A percentile compares a stretch with the other conserved stretches of the same genome.
Conservation (phyloP, 1,140 invertebrate species). For the Cherax destructor region DNA sequence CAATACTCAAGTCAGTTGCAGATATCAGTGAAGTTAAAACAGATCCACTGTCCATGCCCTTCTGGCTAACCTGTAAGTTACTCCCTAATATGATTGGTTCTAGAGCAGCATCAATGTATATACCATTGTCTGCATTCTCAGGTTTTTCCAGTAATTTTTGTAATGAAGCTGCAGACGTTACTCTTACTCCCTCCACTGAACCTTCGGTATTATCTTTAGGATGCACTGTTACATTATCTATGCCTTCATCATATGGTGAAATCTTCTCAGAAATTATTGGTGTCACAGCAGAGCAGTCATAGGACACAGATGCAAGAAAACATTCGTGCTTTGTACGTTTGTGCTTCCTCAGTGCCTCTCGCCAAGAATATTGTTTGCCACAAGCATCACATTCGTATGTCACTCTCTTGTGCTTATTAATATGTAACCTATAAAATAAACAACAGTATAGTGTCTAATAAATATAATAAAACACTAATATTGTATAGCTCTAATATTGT, state of each 20-base stretch:
- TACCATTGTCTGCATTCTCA: neutral
- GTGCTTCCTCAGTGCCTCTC: slow-evolving; percentile 4
- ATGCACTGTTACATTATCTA: neutral
- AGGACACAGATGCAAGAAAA: neutral
- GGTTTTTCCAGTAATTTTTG: neutral
- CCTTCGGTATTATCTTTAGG: neutral
- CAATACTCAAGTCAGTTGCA: neutral
- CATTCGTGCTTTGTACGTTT: slow-evolving; percentile 1
- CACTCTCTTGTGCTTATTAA: neutral
- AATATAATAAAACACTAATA: too few species aligned
- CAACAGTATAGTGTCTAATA: too few species aligned
- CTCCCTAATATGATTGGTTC: neutral
- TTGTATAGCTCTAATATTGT: too few species aligned
- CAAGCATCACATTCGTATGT: neutral
- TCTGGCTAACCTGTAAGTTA: neutral
- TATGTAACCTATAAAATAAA: neutral
- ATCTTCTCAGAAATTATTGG: neutral
- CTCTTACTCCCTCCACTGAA: neutral
- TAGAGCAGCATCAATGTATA: neutral
- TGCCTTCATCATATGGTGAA: neutral
- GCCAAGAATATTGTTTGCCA: neutral
- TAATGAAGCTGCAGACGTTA: neutral
- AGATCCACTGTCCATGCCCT: neutral
- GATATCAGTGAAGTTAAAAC: neutral
- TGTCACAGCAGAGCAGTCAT: neutral